Evolutionary conservation across 2,113 vertebrate genomes (phyloP).

Genomic region (Pachypanchax playfairii): DNA sequence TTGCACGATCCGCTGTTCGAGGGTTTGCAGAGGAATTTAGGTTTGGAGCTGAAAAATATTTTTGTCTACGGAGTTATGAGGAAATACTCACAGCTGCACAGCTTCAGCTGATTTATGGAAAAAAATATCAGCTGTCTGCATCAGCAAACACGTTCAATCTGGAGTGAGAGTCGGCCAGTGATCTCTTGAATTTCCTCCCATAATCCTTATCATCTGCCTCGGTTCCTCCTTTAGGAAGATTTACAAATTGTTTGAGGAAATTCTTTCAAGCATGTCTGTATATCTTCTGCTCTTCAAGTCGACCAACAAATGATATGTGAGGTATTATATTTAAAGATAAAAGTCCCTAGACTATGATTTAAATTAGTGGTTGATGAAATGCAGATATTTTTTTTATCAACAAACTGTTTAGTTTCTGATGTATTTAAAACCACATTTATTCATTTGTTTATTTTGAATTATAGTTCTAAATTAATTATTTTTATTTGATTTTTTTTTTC

Average conservation of each 20-base stretch:
- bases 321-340: not conserved
- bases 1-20: not conserved
- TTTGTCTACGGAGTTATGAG: not conserved
- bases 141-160: not conserved
- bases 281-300: not conserved
- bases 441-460: too few species aligned
- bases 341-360: too few species aligned
- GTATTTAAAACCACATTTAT: too few species aligned
- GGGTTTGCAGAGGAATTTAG: too few species aligned
- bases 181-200: slow-evolving; percentile 8
- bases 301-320: not conserved
- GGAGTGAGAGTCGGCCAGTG: not conserved
- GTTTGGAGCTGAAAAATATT: too few species aligned
- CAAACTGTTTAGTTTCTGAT: too few species aligned
- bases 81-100: not conserved
- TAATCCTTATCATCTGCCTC: not conserved
- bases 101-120: slow-evolving; percentile 19
- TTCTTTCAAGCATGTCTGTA: not conserved
- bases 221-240: not conserved
- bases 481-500: too few species aligned
- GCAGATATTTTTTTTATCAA: too few species aligned
- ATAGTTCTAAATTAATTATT: too few species aligned
- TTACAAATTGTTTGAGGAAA: not conserved
- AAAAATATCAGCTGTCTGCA: not conserved
- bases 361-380: too few species aligned